A percentile compares a stretch with the other conserved stretches of the same genome.
Evolutionary conservation across 2,797 vertebrate genomes (phyloP).

Genomic region (Scomberomorus guttatus): DNA sequence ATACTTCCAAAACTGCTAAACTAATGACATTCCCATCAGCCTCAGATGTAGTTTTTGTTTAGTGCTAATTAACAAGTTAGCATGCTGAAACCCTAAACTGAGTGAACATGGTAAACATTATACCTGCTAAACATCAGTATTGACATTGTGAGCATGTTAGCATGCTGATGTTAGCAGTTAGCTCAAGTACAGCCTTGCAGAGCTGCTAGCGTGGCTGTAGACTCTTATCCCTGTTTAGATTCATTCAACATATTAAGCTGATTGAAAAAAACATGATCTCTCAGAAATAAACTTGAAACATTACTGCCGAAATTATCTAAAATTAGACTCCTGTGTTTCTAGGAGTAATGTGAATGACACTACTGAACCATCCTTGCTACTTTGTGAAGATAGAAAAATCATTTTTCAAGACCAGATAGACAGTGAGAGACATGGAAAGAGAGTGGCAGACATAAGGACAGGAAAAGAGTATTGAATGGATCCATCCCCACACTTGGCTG

Average conservation of each 20-base stretch:
- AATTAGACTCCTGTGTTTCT: background rate
- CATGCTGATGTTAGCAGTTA: no score
- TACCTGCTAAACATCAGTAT: background rate
- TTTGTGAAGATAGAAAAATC: background rate
- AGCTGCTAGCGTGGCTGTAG: no score
- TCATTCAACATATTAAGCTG: background rate
- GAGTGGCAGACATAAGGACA: background rate
- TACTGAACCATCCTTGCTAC: background rate
- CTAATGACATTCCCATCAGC: no score
- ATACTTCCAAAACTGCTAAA: no score
- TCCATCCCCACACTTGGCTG: slow-evolving; percentile 15
- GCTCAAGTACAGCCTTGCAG: no score
- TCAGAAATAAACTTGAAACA: background rate
- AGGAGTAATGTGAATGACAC: background rate
- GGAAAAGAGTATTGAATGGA: slow-evolving; percentile 7
- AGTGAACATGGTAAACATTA: background rate
- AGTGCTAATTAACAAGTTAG: no score
- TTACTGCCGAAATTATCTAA: background rate
- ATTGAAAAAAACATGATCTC: background rate
- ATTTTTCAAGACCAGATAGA: slow-evolving; percentile 13
- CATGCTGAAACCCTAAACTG: background rate
- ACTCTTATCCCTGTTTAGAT: background rate
- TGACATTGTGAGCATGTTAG: no score
- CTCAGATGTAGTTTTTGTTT: no score
- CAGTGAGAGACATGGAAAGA: slow-evolving; percentile 17